Percentiles rank a stretch among this genome's conserved stretches.
phyloP scores from a whole-genome alignment of 2,113 vertebrate species.

The Hiodon tergisus region DNA sequence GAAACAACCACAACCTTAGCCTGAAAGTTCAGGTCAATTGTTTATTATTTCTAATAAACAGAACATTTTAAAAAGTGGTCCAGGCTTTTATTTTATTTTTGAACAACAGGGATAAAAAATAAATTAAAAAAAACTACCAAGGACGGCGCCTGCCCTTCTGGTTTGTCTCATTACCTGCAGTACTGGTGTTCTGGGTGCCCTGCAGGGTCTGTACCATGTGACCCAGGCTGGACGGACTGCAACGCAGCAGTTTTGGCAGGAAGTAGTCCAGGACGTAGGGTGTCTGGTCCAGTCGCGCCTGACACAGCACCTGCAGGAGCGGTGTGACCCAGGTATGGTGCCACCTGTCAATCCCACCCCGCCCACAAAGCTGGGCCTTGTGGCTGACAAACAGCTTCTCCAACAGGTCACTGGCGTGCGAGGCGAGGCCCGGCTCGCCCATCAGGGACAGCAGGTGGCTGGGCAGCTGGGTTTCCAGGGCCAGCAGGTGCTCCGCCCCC shows the following conservation, averaged over 20 bases:
- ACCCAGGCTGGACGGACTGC: constrained; percentile 77
- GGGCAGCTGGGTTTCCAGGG: constrained; percentile 70
- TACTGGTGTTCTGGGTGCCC: constrained; percentile 54
- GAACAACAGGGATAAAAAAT: neutral
- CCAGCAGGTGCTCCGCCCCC: constrained; percentile 70
- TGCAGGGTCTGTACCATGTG: constrained; percentile 85
- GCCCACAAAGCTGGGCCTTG: constrained; percentile 64
- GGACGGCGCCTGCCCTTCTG: too few relatives aligned
- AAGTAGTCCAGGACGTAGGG: constrained; percentile 89
- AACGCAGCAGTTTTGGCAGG: constrained; percentile 82
- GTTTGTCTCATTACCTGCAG: constrained; percentile 59
- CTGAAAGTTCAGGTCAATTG: too few relatives aligned
- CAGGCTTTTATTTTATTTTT: neutral
- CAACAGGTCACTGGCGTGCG: constrained; percentile 83
- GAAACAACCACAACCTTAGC: neutral
- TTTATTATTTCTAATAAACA: too few relatives aligned
- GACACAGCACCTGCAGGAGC: constrained; percentile 76
- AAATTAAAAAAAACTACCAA: neutral
- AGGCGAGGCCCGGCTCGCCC: constrained; percentile 84
- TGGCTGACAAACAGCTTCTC: constrained; percentile 89
- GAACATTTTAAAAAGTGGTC: neutral
- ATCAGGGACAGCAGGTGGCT: constrained; percentile 73
- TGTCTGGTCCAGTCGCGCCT: constrained; percentile 74
- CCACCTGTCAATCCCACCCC: constrained; percentile 74
- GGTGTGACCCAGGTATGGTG: constrained; percentile 83